Conservation (phyloP, 2,113 vertebrate species). For the Austrofundulus limnaeus region DNA sequence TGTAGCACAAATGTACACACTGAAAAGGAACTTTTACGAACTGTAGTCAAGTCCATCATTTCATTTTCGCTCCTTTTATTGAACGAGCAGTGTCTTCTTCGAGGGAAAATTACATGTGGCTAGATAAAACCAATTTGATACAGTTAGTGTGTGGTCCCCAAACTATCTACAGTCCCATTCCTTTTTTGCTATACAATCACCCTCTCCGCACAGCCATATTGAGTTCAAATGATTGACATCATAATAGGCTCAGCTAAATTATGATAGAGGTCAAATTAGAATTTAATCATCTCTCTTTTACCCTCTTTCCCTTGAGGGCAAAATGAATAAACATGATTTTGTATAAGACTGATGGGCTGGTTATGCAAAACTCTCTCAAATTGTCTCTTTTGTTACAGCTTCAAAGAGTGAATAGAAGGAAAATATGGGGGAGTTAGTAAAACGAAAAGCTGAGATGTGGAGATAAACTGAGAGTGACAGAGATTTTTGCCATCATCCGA, state of each 20-base stretch:
- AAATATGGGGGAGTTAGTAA: conserved; percentile 19
- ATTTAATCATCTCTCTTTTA: conserved; percentile 77
- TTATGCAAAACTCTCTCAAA: conserved; percentile 65
- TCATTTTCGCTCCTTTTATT: conserved; percentile 37
- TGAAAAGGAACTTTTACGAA: conserved; percentile 26
- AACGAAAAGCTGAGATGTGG: conserved; percentile 44
- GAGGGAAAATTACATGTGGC: conserved; percentile 54
- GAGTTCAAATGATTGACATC: conserved; percentile 75
- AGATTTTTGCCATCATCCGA: conserved; percentile 27
- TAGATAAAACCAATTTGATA: conserved; percentile 64
- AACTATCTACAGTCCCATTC: conserved; percentile 61
- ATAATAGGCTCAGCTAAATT: conserved; percentile 76
- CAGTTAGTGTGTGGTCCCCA: conserved; percentile 58
- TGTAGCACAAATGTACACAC: conserved; percentile 26
- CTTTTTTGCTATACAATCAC: conserved; percentile 31
- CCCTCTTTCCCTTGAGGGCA: conserved; percentile 64
- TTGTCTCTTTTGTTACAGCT: conserved; percentile 66
- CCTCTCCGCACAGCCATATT: conserved; percentile 47
- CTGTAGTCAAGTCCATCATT: conserved; percentile 26
- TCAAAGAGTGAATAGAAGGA: conserved; percentile 52
- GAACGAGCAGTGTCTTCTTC: conserved; percentile 51
- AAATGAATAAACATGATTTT: conserved; percentile 77
- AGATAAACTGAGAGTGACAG: conserved; percentile 32
- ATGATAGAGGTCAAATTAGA: conserved; percentile 81
- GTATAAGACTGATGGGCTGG: conserved; percentile 60